Conservation (phyloP, 2,888 invertebrate genomes). For the Epirrita christyi region DNA sequence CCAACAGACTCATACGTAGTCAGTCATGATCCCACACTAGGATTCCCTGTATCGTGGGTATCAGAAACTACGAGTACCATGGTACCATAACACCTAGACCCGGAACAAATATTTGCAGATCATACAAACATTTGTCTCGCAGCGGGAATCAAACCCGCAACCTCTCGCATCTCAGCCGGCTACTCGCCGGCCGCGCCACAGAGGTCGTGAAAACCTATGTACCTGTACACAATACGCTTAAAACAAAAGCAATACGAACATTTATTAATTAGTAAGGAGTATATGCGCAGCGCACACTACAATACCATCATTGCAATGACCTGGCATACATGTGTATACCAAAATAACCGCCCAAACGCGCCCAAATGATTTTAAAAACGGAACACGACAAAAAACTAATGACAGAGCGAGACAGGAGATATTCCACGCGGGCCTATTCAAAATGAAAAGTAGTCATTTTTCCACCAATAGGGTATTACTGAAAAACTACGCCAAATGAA, state of each 20-base stretch:
- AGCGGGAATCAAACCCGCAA: no score
- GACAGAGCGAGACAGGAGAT: constrained; percentile 69
- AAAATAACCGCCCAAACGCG: constrained; percentile 35
- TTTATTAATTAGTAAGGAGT: constrained; percentile 27
- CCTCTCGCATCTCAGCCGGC: no score
- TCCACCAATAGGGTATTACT: constrained; percentile 82
- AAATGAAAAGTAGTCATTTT: constrained; percentile 80
- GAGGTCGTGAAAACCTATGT: no score
- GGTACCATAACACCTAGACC: no score
- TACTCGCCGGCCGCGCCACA: no score
- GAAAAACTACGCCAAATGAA: constrained; percentile 83
- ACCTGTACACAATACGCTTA: constrained; percentile 12
- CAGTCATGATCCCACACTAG: no score
- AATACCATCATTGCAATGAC: constrained; percentile 24
- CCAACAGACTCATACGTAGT: no score
- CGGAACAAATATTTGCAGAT: no score
- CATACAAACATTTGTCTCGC: no score
- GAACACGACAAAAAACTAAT: constrained; percentile 51
- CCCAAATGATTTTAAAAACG: constrained; percentile 44
- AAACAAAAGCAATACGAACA: constrained; percentile 24
- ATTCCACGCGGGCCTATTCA: constrained; percentile 55
- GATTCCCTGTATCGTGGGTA: no score
- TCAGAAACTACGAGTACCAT: no score
- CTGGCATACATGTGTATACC: constrained; percentile 11
- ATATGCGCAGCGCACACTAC: constrained; percentile 9